A percentile compares a stretch with the other conserved stretches of the same genome.
phyloP scores from a whole-genome alignment of 2,113 vertebrate species.

The Alectura lathami region DNA sequence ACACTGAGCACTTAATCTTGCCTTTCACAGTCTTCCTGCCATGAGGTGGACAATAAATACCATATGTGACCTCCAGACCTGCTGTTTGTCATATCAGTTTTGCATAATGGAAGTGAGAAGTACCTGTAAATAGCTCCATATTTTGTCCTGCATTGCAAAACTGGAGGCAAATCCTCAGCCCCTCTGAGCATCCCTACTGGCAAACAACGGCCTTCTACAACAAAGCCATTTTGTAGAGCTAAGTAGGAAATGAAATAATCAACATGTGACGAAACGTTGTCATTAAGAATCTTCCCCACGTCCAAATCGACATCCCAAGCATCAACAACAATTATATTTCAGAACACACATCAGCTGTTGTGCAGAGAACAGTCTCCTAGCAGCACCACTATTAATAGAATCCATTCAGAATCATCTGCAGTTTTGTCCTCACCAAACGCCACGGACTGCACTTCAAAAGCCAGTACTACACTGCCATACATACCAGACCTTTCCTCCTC shows the following conservation, averaged over 20 bases:
- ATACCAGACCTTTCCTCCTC: not conserved
- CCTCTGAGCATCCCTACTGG: not conserved
- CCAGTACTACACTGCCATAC: not conserved
- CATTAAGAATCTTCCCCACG: not conserved
- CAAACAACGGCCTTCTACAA: not conserved
- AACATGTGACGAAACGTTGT: not conserved
- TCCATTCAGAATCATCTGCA: constrained; percentile 66
- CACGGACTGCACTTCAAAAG: constrained; percentile 36
- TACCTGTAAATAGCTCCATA: not conserved
- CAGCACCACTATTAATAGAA: constrained; percentile 74
- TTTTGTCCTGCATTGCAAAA: not conserved
- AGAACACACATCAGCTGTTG: constrained; percentile 65
- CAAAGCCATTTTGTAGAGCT: not conserved
- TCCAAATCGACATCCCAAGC: constrained; percentile 11
- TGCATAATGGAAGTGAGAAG: not conserved
- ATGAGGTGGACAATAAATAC: not conserved
- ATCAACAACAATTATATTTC: constrained; percentile 51
- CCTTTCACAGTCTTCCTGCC: not conserved
- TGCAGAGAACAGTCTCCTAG: constrained; percentile 68
- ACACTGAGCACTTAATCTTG: not conserved
- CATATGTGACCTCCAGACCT: not conserved
- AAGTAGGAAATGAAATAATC: constrained; percentile 18
- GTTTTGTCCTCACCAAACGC: constrained; percentile 54
- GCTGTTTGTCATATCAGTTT: not conserved
- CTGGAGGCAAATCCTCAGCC: not conserved